Conservation (phyloP, 2,888 invertebrate species). For the Drosophila neutralis region DNA sequence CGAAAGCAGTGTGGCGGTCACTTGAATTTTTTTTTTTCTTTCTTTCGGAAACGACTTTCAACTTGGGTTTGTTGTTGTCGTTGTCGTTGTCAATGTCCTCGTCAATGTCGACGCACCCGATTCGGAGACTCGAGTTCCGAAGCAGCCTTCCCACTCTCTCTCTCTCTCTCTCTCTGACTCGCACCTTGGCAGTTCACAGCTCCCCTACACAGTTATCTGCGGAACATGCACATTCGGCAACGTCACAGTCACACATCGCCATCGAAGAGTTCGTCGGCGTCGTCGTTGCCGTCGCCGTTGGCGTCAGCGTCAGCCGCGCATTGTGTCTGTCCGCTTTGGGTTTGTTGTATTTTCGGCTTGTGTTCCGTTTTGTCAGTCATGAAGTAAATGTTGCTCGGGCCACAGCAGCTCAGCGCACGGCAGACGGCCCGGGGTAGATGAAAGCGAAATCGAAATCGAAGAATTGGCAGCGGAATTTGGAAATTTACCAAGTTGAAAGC, state of each 20-base stretch:
- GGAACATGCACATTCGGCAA: conserved; percentile 60
- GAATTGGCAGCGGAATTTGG: conserved; percentile 42
- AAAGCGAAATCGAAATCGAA: conserved; percentile 9
- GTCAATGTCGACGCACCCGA: conserved; percentile 62
- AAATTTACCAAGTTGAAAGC: conserved; percentile 12
- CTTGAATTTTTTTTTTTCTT: conserved; percentile 38
- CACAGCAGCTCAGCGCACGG: conserved; percentile 42
- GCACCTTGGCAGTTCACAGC: conserved; percentile 6
- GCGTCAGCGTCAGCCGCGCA: conserved; percentile 35
- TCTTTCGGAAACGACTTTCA: conserved; percentile 34
- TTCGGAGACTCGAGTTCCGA: conserved; percentile 48
- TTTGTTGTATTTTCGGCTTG: conserved; percentile 44
- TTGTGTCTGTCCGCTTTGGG: conserved; percentile 55
- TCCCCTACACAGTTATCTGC: conserved; percentile 57
- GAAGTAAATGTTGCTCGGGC: conserved; percentile 75
- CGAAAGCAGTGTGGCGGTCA: conserved; percentile 22
- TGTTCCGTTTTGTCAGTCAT: conserved; percentile 68
- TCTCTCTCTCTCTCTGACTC: conserved; percentile 15
- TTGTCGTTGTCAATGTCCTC: conserved; percentile 59
- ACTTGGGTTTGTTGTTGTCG: conserved; percentile 38
- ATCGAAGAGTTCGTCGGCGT: conserved; percentile 38
- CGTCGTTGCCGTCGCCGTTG: conserved; percentile 12
- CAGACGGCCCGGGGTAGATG: conserved; percentile 36
- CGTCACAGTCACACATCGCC: conserved; percentile 72
- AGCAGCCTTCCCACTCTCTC: conserved; percentile 27